A percentile compares a stretch with the other conserved stretches of the same genome.
These are phyloP conservation scores for Nudaria mundana DNA, from an alignment of 2,888 invertebrate genomes.

Conservation along the genomic window DNA sequence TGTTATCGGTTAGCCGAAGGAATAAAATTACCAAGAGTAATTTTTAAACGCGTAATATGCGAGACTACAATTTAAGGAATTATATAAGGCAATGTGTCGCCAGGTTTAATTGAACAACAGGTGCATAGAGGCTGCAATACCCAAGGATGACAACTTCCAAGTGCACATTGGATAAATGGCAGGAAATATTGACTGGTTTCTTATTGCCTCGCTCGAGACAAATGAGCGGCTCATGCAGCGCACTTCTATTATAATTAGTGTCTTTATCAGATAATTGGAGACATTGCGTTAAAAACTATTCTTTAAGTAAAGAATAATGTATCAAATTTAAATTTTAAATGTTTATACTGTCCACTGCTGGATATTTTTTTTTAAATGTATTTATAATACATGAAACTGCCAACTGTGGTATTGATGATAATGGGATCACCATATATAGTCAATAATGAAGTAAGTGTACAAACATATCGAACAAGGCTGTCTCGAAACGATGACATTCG, in stretches of 20 bases:
- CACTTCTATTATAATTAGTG: conserved; percentile 67
- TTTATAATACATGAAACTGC: no score
- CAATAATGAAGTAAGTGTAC: no score
- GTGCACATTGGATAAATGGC: conserved; percentile 57
- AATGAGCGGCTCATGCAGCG: conserved; percentile 37
- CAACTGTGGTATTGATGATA: no score
- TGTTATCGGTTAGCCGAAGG: conserved; percentile 56
- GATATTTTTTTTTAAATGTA: no score
- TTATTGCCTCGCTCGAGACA: conserved; percentile 56
- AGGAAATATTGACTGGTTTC: conserved; percentile 52
- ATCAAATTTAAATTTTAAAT: conserved; percentile 22
- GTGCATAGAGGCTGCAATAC: conserved; percentile 55
- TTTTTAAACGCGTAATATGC: conserved; percentile 10
- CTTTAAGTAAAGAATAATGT: conserved; percentile 39
- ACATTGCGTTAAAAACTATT: conserved; percentile 44
- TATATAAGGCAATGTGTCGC: conserved; percentile 72
- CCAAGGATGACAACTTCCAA: conserved; percentile 74
- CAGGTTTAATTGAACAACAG: conserved; percentile 71
- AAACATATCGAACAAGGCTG: no score
- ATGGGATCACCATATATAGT: no score
- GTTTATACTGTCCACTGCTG: conserved; percentile 19
- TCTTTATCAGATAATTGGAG: conserved; percentile 66
- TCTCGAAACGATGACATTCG: no score
- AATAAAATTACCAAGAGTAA: conserved; percentile 18
- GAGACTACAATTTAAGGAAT: conserved; percentile 53